Evolutionary conservation across 1,140 invertebrate genomes (phyloP), one percentile per base, ranked within the genome.

Genomic region (Mactra quadrangularis): DNA sequence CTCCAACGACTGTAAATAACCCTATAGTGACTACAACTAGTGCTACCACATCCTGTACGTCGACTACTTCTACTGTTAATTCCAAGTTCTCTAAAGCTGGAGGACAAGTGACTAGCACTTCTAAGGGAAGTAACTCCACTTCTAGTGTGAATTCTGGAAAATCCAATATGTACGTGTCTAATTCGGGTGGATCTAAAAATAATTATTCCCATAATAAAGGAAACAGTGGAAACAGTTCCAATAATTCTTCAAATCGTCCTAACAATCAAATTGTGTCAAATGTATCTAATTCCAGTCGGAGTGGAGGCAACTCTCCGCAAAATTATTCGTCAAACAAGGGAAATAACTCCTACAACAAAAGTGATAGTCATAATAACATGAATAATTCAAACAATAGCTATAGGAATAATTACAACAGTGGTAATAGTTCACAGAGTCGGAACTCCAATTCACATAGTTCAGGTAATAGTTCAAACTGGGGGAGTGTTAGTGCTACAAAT

Each of bases 341-440:
- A 59, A 60, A 27, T 15, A 60, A 29, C 45, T 55, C 38, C 22
- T 71, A 81, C 45, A 81, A 78, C 50, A 78, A 81, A 29, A 41
- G 53, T 17, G 71, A 45, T 71, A 81, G 71, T 41, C 47, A 52
- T 11, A 81, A 45, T 25, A 71, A 19, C 47, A 29, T 33, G 45
- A 75, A 47, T 57, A 75, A 59, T 50, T 55, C 50, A 3, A 71
- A 29, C 38, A 47, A 11, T 25, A 66, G 77, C 25, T 71, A 52
- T 81, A 81, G 77, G 41, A 81, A 71, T 71, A 70, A 50, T 75
- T 60, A 47, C 38, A 59, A n/a, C 55, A 57, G 77, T 59, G 55
- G 64, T 45, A 81, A 71, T 71, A 53, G 22, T 25, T 27, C 41
- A 3, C 64, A 81, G 29, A 60, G 33, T 60, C 68, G 53, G 52